Evolutionary conservation across 2,113 vertebrate genomes (phyloP).

Genomic region (Gavialis gangeticus): DNA sequence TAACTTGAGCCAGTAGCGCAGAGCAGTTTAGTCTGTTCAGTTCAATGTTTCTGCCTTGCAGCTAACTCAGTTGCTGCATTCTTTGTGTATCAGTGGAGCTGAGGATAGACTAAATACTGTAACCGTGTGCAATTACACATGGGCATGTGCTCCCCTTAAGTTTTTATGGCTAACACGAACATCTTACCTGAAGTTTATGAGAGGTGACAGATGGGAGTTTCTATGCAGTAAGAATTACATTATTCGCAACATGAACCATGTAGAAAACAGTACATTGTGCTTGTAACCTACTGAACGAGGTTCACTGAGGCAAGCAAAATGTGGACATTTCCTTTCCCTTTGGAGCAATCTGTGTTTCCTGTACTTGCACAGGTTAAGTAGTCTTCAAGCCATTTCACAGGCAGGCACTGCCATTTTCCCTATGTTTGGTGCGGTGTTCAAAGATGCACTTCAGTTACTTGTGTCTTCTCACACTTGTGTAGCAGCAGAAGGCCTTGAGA

Average conservation of each 20-base stretch:
- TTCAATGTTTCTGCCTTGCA: background rate
- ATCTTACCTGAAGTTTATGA: background rate
- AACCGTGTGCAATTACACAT: background rate
- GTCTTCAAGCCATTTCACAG: background rate
- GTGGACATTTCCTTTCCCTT: background rate
- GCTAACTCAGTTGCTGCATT: background rate
- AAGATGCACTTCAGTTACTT: background rate
- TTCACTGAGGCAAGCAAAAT: background rate
- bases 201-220: background rate
- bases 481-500: background rate
- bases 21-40: background rate
- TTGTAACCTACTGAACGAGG: background rate
- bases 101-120: background rate
- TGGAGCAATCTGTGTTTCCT: background rate
- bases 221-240: conserved; percentile 1
- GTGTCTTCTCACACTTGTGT: background rate
- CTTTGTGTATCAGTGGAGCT: background rate
- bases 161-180: background rate
- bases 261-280: background rate
- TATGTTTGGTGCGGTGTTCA: background rate
- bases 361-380: background rate
- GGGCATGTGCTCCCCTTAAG: background rate
- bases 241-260: background rate
- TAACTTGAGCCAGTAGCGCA: background rate
- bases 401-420: background rate